Evolutionary conservation across 2,113 vertebrate species (phyloP), one percentile per base, ranked within the genome.

Genomic region (Globicephala melas): DNA sequence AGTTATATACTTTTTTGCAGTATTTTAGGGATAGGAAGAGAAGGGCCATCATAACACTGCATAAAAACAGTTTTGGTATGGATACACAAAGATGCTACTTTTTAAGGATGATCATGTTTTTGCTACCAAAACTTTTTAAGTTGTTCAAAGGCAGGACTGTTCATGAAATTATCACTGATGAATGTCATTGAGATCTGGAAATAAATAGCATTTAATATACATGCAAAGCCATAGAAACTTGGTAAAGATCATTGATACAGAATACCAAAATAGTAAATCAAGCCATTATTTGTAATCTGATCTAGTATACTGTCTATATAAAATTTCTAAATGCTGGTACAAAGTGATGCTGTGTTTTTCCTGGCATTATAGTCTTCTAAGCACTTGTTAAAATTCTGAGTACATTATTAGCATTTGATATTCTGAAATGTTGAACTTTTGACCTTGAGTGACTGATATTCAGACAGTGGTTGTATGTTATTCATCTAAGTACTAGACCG

Each of bases 401-500:
- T 92, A 12, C 89, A 41, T 81, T 97, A 2, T 12, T 97, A 95
- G 53, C 77, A 91, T 96, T 93, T 96, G 93, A 94, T 94, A 31
- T 53, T 95, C 73, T 96, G 86, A 97, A 94, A 83, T 97, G 88
- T 83, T 96, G 86, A 97, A 81, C 31, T 82, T 96, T 94, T 44
- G 62, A 84, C 60, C 50, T 92, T 93, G 74, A 96, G 73, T 88
- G 63, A 79, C 79, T 91, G 68, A 94, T 93, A 44, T 79, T 98
- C 33, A 60, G 86, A 95, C 62, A 92, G 38, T 15, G 93, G 95
- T 98, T 97, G 92, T 98, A 47, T 93, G 53, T 95, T 95, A 95
- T 71, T 92, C 5, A 4, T 97, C 92, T 97, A 97, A 98, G 79
- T 97, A 93, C 89, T 86, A 91, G 58, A 73, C 63, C 50, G 84